Evolutionary conservation across 2,797 vertebrate genomes (phyloP).

Genomic region (Clamator glandarius): DNA sequence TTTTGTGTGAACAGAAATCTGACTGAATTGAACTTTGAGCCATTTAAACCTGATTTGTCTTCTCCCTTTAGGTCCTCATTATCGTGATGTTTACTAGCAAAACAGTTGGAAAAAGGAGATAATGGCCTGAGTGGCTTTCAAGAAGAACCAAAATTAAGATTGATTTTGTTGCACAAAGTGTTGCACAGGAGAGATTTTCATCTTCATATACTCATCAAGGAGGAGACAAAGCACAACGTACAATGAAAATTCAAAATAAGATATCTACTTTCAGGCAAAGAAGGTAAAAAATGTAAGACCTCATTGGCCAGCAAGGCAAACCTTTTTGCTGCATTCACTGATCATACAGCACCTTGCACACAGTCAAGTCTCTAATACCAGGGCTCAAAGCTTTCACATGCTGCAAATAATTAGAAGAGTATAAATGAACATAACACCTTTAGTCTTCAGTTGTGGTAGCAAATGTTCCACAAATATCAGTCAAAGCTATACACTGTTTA

Average conservation of each 20-base stretch:
- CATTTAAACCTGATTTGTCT: neutral
- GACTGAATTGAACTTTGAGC: neutral
- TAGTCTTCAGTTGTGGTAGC: neutral
- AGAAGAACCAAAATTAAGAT: neutral
- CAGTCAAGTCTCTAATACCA: neutral
- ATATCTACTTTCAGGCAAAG: neutral
- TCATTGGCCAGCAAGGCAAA: neutral
- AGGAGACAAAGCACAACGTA: neutral
- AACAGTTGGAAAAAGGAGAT: neutral
- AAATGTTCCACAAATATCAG: neutral
- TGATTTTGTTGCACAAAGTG: neutral
- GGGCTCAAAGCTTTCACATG: neutral
- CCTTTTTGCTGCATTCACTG: fast-evolving
- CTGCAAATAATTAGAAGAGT: neutral
- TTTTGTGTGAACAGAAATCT: neutral
- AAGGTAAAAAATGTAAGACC: neutral
- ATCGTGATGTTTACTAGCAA: neutral
- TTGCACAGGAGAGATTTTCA: neutral
- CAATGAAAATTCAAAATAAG: neutral
- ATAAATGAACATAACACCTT: neutral
- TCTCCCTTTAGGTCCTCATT: neutral
- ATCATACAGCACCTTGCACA: neutral
- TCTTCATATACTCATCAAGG: neutral
- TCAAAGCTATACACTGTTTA: neutral
- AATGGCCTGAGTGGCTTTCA: neutral